Evolutionary conservation across 2,113 vertebrate species (phyloP).

Genomic region (Apodemus sylvaticus): DNA sequence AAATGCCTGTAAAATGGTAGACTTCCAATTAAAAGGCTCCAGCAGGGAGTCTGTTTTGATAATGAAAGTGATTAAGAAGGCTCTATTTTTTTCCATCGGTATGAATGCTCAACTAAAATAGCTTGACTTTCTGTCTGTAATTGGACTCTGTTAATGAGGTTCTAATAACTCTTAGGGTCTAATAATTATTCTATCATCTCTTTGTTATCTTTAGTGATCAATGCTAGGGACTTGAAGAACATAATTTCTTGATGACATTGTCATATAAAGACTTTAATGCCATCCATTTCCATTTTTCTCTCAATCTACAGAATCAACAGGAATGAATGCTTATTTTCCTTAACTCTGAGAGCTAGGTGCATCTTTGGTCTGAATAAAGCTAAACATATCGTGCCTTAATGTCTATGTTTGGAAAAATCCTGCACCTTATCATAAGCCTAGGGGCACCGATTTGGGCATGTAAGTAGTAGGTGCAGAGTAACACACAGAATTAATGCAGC

Average conservation of each 20-base stretch:
- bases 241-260: slow-evolving; percentile 12
- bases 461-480: background rate
- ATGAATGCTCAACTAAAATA: slow-evolving; percentile 75
- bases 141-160: slow-evolving; percentile 78
- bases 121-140: slow-evolving; percentile 81
- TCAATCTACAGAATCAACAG: slow-evolving; percentile 28
- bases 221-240: slow-evolving; percentile 50
- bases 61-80: slow-evolving; percentile 82
- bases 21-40: slow-evolving; percentile 79
- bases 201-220: slow-evolving; percentile 71
- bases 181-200: slow-evolving; percentile 77
- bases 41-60: slow-evolving; percentile 82
- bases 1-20: slow-evolving; percentile 78
- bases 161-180: slow-evolving; percentile 77
- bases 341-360: background rate
- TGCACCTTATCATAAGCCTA: background rate
- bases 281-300: background rate
- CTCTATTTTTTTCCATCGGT: slow-evolving; percentile 66
- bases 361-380: slow-evolving; percentile 12
- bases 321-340: slow-evolving; percentile 27
- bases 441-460: slow-evolving; percentile 10
- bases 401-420: slow-evolving; percentile 26
- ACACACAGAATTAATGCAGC: background rate
- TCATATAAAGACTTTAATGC: background rate
- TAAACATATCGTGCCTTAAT: background rate